phyloP scores from a whole-genome alignment of 2,888 invertebrate genomes.

The Leucophora obtusa region DNA sequence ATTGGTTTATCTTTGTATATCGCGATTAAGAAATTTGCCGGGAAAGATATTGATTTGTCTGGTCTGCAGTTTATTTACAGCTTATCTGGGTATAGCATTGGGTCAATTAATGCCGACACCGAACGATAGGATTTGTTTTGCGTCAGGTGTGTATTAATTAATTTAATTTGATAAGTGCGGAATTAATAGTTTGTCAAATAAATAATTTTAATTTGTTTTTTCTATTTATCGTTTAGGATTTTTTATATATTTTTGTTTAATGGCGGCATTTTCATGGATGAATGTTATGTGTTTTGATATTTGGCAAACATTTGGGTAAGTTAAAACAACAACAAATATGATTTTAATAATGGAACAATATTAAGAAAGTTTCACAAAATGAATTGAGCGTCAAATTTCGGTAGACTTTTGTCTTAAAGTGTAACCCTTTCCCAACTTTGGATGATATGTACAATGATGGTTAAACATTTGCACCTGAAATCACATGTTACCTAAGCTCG shows the following conservation, averaged over 20 bases:
- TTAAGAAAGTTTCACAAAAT: no score
- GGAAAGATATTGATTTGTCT: constrained; percentile 87
- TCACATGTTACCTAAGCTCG: no score
- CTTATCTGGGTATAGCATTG: constrained; percentile 82
- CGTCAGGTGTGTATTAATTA: constrained; percentile 78
- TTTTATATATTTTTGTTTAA: constrained; percentile 83
- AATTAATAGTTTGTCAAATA: neutral
- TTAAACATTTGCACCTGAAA: no score
- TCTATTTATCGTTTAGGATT: constrained; percentile 80
- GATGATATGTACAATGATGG: no score
- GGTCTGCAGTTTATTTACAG: constrained; percentile 83
- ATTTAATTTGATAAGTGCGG: neutral
- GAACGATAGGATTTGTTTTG: constrained; percentile 79
- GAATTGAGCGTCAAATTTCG: no score
- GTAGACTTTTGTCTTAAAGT: no score
- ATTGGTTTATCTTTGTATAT: constrained; percentile 83
- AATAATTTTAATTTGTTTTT: neutral
- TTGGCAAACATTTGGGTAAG: constrained; percentile 90
- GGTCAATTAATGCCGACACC: constrained; percentile 80
- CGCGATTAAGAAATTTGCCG: constrained; percentile 85
- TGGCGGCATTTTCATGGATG: constrained; percentile 87
- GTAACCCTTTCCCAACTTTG: no score
- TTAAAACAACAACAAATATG: constrained; percentile 57
- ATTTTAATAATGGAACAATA: no score
- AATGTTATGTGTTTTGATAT: constrained; percentile 90